Evolutionary conservation across 1,140 invertebrate genomes (phyloP).

Genomic region (Schlechtendalia chinensis): DNA sequence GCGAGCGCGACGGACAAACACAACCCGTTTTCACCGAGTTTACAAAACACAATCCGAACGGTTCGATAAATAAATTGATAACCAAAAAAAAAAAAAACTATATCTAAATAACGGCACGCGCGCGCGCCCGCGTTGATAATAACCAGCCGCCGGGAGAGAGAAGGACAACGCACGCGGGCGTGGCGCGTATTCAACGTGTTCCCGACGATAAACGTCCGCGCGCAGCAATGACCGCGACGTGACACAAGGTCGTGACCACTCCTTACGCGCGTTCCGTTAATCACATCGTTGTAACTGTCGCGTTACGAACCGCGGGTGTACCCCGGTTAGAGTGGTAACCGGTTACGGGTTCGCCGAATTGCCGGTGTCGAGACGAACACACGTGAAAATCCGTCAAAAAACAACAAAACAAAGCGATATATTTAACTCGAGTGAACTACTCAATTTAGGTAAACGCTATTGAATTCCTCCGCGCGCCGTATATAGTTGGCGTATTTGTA

Average conservation of each 20-base stretch:
- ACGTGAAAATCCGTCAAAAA: too few relatives aligned
- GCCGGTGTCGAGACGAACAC: background rate
- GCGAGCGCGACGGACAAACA: too few relatives aligned
- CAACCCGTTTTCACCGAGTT: too few relatives aligned
- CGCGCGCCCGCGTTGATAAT: background rate
- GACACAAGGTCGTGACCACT: slow-evolving; percentile 22
- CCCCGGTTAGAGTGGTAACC: too few relatives aligned
- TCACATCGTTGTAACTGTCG: background rate
- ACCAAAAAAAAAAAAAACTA: background rate
- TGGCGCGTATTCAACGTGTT: slow-evolving; percentile 28
- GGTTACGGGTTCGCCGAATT: slow-evolving; percentile 9
- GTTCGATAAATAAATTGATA: too few relatives aligned
- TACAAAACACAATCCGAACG: too few relatives aligned
- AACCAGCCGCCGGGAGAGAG: background rate
- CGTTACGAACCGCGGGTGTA: background rate
- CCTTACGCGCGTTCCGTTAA: background rate
- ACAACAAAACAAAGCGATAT: too few relatives aligned
- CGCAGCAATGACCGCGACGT: background rate
- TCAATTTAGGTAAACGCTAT: too few relatives aligned
- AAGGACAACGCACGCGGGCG: background rate
- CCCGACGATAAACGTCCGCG: background rate
- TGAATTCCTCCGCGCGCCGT: too few relatives aligned
- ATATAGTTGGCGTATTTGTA: too few relatives aligned
- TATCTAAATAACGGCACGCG: background rate
- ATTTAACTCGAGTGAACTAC: too few relatives aligned